Evolutionary conservation across 2,797 vertebrate genomes (phyloP).

Genomic region (Parauchenoglanis punctatus): DNA sequence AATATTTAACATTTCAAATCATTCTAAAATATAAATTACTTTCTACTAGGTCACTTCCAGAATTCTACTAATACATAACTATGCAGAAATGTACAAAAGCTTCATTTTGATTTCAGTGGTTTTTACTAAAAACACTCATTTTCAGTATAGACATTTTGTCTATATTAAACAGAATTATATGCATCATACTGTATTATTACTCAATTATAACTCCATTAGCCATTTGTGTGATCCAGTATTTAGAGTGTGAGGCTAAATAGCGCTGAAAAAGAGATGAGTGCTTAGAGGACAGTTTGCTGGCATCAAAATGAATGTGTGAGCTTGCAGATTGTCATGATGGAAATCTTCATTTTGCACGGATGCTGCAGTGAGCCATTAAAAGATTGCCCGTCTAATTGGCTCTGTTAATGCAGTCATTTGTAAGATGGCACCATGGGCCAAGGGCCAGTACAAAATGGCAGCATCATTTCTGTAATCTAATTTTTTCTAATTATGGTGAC

Average conservation of each 20-base stretch:
- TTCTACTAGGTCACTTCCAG: neutral
- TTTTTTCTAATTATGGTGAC: constrained; percentile 36
- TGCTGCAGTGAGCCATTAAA: constrained; percentile 64
- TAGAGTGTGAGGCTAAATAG: constrained; percentile 51
- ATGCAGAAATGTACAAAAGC: constrained; percentile 50
- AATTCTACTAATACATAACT: constrained; percentile 36
- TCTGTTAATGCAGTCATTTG: constrained; percentile 68
- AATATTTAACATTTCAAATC: neutral
- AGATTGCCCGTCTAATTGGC: constrained; percentile 68
- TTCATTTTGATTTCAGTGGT: constrained; percentile 34
- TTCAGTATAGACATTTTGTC: constrained; percentile 45
- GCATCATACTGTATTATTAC: constrained; percentile 52
- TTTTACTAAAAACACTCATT: constrained; percentile 39
- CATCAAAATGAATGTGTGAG: constrained; percentile 59
- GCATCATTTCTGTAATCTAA: constrained; percentile 34
- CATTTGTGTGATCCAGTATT: constrained; percentile 55
- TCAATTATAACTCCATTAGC: constrained; percentile 59
- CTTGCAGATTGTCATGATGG: constrained; percentile 60
- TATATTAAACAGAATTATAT: constrained; percentile 54
- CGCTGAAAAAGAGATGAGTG: constrained; percentile 54
- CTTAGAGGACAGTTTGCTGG: constrained; percentile 56
- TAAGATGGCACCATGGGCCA: constrained; percentile 62
- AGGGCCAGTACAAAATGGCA: constrained; percentile 60
- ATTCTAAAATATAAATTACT: neutral
- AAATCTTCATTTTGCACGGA: constrained; percentile 60